These are phyloP conservation scores for Melanotaenia nigrans DNA, from an alignment of 2,797 vertebrate species.

Conservation along the genomic window DNA sequence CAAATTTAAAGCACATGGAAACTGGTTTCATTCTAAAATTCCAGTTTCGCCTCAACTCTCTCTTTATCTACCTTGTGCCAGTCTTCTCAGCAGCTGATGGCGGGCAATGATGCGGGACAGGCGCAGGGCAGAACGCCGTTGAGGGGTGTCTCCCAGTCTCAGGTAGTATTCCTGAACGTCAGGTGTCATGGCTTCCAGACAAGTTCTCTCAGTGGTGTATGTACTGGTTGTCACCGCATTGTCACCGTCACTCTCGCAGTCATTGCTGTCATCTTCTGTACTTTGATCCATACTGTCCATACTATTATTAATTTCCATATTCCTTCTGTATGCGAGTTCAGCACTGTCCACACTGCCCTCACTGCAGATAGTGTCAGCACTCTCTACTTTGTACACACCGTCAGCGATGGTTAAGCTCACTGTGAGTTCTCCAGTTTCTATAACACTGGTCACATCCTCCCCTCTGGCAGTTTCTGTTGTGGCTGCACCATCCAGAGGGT, in stretches of 20 bases:
- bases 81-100: constrained; percentile 75
- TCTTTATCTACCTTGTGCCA: constrained; percentile 76
- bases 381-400: constrained; percentile 7
- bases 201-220: constrained; percentile 28
- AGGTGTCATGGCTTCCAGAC: constrained; percentile 75
- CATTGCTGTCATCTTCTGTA: constrained; percentile 10
- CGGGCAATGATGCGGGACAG: constrained; percentile 82
- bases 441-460: not conserved
- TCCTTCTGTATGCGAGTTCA: constrained; percentile 6
- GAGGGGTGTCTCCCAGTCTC: constrained; percentile 74
- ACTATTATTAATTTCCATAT: constrained; percentile 6
- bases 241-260: constrained; percentile 55
- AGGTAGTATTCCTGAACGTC: constrained; percentile 78
- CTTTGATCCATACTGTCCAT: not conserved
- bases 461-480: constrained; percentile 4
- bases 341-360: constrained; percentile 7
- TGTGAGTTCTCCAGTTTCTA: not conserved
- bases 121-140: constrained; percentile 77
- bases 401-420: constrained; percentile 10
- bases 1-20: constrained; percentile 3
- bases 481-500: not conserved
- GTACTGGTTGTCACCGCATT: constrained; percentile 6
- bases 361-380: constrained; percentile 1
- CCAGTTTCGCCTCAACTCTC: not conserved
- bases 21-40: not conserved